Evolutionary conservation across 2,113 vertebrate species (phyloP), one percentile per base, ranked within the genome.

Genomic region (Hemiscyllium ocellatum): DNA sequence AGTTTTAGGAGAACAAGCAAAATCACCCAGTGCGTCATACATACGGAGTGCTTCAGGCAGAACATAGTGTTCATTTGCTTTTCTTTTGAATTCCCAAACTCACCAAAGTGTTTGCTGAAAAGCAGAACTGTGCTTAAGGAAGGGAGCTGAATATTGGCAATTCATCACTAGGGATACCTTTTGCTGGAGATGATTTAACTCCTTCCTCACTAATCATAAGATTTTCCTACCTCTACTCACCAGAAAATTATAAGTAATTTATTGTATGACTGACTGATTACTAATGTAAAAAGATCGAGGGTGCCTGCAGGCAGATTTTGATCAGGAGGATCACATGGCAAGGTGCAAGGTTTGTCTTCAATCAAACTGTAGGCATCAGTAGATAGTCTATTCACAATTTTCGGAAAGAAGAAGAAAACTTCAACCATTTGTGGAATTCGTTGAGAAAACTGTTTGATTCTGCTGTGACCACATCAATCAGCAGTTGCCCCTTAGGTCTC

Each of bases 1-100:
- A 95, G 42, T 95, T 95, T 95, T 95, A 72, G 94, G 68, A 72
- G 47, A 95, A 95, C 68, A 70, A 95, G 69, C 24, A 95, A 76
- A 70, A 15, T 95, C 66, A 95, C 69, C 94, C 47, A 72, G 20
- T 95, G 93, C n/a, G 50, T 72, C 93, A 95, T 42, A 95, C 24
- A 72, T 52, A 70, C 47, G 69, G 42, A 52, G 50, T 52, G 94
- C 94, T 69, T 33, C 26, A 72, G 94, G 94, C 94, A 33, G 42
- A 95, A 47, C 47, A 29, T 50, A 95, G 94, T 22, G 69, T 95
- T 95, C 69, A 52, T 72, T 76, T 95, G 66, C n/a, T 68, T 47
- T 95, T 76, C 17, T 26, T 26, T 33, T 33, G 26, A 95, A 95
- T 72, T 76, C 42, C 42, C 94, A 95, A 5, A 95, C 24, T 95